phyloP scores from a whole-genome alignment of 1,140 invertebrate genomes.

The Caenorhabditis remanei region DNA sequence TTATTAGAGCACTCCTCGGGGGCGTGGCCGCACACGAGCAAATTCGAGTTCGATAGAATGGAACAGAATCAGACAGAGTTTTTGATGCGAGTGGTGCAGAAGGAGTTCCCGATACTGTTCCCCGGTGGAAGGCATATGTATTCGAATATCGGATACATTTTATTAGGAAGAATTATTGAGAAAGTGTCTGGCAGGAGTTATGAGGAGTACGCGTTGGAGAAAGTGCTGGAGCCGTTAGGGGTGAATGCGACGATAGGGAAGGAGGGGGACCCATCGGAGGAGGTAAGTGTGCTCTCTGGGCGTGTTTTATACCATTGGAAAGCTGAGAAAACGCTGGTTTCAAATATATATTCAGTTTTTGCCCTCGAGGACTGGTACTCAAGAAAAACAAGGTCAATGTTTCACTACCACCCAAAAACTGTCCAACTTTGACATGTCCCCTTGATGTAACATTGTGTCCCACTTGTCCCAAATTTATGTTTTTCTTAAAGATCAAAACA shows the following conservation, averaged over 20 bases:
- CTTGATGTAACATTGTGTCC: too few species aligned
- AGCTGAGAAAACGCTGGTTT: too few species aligned
- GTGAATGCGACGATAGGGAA: slow-evolving; percentile 69
- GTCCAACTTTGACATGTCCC: too few species aligned
- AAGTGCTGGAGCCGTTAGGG: slow-evolving; percentile 77
- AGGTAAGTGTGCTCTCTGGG: slow-evolving; percentile 11
- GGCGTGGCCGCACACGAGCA: slow-evolving; percentile 62
- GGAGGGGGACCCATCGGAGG: not conserved
- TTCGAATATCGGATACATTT: slow-evolving; percentile 78
- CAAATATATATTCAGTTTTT: too few species aligned
- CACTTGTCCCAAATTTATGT: too few species aligned
- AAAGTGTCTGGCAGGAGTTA: slow-evolving; percentile 72
- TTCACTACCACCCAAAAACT: too few species aligned
- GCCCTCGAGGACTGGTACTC: too few species aligned
- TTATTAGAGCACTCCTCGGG: slow-evolving; percentile 65
- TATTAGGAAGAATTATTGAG: slow-evolving; percentile 78
- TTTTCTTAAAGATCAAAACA: too few species aligned
- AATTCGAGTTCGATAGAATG: slow-evolving; percentile 56
- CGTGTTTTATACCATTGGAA: too few species aligned
- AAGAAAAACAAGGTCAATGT: too few species aligned
- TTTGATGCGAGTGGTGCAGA: slow-evolving; percentile 28
- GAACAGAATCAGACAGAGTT: slow-evolving; percentile 52
- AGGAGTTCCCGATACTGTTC: not conserved
- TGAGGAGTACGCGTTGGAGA: slow-evolving; percentile 74
- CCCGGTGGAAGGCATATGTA: slow-evolving; percentile 74